These are phyloP conservation scores for Coenonympha arcania DNA, from an alignment of 2,888 invertebrate species.

Conservation along the genomic window DNA sequence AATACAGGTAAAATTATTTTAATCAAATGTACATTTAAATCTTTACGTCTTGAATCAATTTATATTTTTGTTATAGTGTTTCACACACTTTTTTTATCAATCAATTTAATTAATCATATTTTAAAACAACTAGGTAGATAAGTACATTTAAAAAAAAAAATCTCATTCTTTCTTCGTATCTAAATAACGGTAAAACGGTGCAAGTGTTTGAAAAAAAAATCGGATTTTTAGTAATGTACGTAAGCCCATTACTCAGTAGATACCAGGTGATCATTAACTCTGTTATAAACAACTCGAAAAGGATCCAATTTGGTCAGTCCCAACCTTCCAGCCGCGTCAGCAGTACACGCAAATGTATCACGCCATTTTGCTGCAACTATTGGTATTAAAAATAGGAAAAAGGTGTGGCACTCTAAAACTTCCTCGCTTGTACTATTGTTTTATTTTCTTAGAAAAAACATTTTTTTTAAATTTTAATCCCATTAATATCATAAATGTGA, in stretches of 20 bases:
- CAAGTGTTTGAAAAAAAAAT: not conserved
- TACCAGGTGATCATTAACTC: slow-evolving; percentile 26
- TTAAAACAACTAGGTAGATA: too few relatives aligned
- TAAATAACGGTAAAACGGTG: not conserved
- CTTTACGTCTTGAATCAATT: too few relatives aligned
- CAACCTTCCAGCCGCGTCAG: slow-evolving; percentile 28
- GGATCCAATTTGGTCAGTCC: slow-evolving; percentile 31
- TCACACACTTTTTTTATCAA: too few relatives aligned
- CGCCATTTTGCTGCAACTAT: slow-evolving; percentile 22
- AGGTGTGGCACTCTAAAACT: not conserved
- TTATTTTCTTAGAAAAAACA: too few relatives aligned
- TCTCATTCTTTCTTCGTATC: too few relatives aligned
- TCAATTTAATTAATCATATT: too few relatives aligned
- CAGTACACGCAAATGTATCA: slow-evolving; percentile 37
- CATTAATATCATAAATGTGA: not conserved
- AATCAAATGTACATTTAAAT: too few relatives aligned
- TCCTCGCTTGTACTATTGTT: too few relatives aligned
- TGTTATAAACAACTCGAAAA: slow-evolving; percentile 26
- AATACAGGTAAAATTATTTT: too few relatives aligned
- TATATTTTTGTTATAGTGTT: too few relatives aligned
- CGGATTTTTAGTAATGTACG: slow-evolving; percentile 10
- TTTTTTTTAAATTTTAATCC: slow-evolving; percentile 32
- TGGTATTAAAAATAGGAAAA: slow-evolving; percentile 3
- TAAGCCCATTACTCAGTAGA: slow-evolving; percentile 18
- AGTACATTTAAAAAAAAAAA: too few relatives aligned